Evolutionary conservation across 2,888 invertebrate genomes (phyloP).

Genomic region (Parelbella ahira): DNA sequence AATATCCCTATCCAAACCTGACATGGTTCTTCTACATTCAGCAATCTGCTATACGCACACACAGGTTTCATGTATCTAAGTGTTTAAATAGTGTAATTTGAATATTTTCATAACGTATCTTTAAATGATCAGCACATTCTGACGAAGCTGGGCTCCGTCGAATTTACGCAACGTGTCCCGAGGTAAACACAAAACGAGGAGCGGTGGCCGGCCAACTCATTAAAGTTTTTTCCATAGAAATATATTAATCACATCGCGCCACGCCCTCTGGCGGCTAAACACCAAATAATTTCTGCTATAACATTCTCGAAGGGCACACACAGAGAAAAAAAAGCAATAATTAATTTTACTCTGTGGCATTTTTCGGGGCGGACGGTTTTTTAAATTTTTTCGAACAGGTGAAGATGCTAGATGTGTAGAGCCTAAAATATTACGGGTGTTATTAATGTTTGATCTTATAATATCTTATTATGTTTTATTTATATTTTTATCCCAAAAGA

Average conservation of each 20-base stretch:
- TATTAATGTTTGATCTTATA: slow-evolving; percentile 38
- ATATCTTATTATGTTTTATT: slow-evolving; percentile 5
- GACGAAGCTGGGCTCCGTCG: slow-evolving; percentile 10
- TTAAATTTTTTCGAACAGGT: slow-evolving; percentile 49
- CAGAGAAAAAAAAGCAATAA: slow-evolving; percentile 56
- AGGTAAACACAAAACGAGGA: slow-evolving; percentile 36
- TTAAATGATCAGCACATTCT: neutral
- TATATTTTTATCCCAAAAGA: slow-evolving; percentile 2
- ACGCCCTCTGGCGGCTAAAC: slow-evolving; percentile 74
- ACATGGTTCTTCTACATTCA: too few species aligned
- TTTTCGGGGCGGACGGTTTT: slow-evolving; percentile 53
- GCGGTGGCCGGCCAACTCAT: slow-evolving; percentile 53
- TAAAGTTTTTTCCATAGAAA: slow-evolving; percentile 73
- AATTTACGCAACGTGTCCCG: slow-evolving; percentile 29
- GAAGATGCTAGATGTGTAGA: slow-evolving; percentile 48
- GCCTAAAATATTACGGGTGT: slow-evolving; percentile 49
- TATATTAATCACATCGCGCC: slow-evolving; percentile 71
- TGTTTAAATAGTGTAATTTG: too few species aligned
- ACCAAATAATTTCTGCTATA: slow-evolving; percentile 77
- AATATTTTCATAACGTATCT: neutral
- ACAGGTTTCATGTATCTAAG: too few species aligned
- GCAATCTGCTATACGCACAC: too few species aligned
- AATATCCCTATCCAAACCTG: too few species aligned
- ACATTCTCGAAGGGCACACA: slow-evolving; percentile 53
- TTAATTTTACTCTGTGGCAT: slow-evolving; percentile 70